Base-by-base conservation (phyloP, 2,113 vertebrate species). In the Melanocharis versteri region DNA sequence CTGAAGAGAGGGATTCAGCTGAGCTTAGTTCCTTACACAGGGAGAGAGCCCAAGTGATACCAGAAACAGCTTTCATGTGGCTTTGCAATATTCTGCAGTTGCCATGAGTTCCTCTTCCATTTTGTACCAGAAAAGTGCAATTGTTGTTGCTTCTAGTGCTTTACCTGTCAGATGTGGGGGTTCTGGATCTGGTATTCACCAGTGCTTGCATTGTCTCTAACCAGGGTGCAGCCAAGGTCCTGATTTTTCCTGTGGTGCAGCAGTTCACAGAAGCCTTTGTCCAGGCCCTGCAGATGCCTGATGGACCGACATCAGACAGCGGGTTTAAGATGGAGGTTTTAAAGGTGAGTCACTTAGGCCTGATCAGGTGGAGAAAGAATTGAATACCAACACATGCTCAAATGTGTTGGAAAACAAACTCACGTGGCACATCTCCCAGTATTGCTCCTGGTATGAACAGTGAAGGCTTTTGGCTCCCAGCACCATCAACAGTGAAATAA, bases 311-410 rank as follows among this genome's bases (percentile, higher is more conserved):
- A 3, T 99, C 99, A 6, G 99, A 99, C 94, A 99, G 99, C 0
- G 99, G 99, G 8, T 98, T 99, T 54, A 99, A 99, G 97, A 99
- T 99, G 99, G 99, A 99, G 56, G 99, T 99, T 56, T 97, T 99
- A 51, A 99, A 99, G 98, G 99, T 99, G 84, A 96, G 94, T 51
- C 18, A 16, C 56, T 58, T 21, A 3, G n/a, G 22, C 19, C 27
- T 83, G 71, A 9, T 60, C 21, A 78, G 14, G 22, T 50, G 69
- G 60, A 58, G 28, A 44, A 40, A n/a, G 28, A 44, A 26, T 10
- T 15, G 23, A 47, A 48, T 53, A 15, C 12, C 40, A 22, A 1
- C 57, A 10, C 21, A 8, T 33, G n/a, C n/a, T 42, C 58, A 76
- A 27, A 17, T 22, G 48, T 64, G 64, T 35, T 82, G 64, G 45